A percentile compares a stretch with the other conserved stretches of the same genome.
phyloP scores from a whole-genome alignment of 1,140 invertebrate species.

The Acyrthosiphon pisum region DNA sequence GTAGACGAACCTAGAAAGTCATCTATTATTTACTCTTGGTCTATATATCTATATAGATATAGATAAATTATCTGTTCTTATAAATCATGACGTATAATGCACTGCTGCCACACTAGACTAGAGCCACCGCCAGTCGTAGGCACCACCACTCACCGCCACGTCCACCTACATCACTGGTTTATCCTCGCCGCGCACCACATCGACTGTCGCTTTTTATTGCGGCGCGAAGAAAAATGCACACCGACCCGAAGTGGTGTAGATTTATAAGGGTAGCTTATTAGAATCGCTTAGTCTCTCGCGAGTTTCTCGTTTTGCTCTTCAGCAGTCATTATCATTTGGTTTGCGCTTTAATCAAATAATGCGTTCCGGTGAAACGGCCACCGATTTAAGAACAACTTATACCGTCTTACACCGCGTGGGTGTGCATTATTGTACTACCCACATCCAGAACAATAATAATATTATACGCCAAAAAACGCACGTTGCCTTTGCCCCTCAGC shows the following conservation, averaged over 20 bases:
- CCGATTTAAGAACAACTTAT: not conserved
- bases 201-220: not conserved
- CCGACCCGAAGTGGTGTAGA: not conserved
- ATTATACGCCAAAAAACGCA: not conserved
- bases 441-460: not conserved
- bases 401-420: not conserved
- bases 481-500: not conserved
- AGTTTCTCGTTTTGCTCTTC: not conserved
- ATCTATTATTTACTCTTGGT: not conserved
- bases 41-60: not conserved
- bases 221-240: not conserved
- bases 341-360: not conserved
- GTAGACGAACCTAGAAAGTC: not conserved
- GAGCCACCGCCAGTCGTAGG: not conserved
- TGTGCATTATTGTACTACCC: not conserved
- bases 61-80: not conserved
- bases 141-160: not conserved
- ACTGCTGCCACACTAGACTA: not conserved
- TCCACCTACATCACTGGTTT: not conserved
- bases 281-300: not conserved
- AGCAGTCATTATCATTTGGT: not conserved
- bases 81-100: constrained; percentile 9
- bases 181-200: not conserved
- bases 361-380: not conserved
- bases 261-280: constrained; percentile 37